phyloP scores from a whole-genome alignment of 2,888 invertebrate species.

The Nephrotoma guestfalica region DNA sequence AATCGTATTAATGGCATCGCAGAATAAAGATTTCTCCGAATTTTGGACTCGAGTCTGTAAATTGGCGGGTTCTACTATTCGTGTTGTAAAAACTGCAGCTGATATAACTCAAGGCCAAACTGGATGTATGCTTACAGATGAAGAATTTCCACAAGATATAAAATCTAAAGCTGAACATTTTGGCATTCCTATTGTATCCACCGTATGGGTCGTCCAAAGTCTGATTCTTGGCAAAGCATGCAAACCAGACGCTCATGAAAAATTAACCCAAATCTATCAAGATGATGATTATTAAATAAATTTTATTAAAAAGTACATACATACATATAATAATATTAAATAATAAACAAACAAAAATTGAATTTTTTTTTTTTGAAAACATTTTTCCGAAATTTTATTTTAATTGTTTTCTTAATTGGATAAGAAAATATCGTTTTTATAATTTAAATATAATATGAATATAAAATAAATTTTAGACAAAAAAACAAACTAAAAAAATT shows the following conservation, averaged over 20 bases:
- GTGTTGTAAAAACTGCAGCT: constrained; percentile 34
- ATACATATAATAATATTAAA: not conserved
- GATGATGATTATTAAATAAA: constrained; percentile 13
- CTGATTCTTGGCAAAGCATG: constrained; percentile 44
- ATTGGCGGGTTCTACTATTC: constrained; percentile 38
- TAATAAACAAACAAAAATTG: not conserved
- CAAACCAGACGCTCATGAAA: constrained; percentile 35
- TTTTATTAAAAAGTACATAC: not conserved
- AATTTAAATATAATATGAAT: not conserved
- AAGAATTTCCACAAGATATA: constrained; percentile 42
- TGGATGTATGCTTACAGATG: constrained; percentile 44
- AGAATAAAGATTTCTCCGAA: constrained; percentile 38
- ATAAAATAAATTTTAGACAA: not conserved
- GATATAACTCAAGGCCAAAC: constrained; percentile 35
- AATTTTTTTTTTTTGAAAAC: not conserved
- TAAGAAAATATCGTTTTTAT: not conserved
- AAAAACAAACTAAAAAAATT: not conserved
- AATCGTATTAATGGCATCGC: constrained; percentile 36
- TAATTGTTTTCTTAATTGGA: not conserved
- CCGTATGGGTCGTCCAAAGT: constrained; percentile 54
- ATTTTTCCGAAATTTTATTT: not conserved
- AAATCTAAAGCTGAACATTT: constrained; percentile 37
- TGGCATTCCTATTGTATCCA: constrained; percentile 48
- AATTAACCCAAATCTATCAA: constrained; percentile 21
- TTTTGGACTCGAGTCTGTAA: constrained; percentile 48